Base-by-base conservation (phyloP, 1,140 invertebrate species). In the Agrypnia vestita region DNA sequence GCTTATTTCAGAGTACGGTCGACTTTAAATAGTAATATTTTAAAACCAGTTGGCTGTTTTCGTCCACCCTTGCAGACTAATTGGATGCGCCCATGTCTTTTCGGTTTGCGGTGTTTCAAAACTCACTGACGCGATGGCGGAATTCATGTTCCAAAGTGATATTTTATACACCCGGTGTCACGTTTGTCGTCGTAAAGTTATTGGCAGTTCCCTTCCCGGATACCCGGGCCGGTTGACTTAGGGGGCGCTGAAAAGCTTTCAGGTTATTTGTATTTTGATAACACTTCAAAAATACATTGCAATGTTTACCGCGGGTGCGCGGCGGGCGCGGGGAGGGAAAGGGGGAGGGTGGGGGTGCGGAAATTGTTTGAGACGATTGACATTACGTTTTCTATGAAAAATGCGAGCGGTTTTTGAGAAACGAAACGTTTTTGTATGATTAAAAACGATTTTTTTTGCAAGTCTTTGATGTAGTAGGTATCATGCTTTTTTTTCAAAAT, bases 201-300 rank as follows among this genome's bases (percentile, higher is more conserved):
- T 71, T 49, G 62, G 51, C 64, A 78, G 35, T 67, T 71, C 73
- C 56, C 47, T 61, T 15, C 44, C 15, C 6, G 13, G 72, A 56
- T 25, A 69, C 43, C 6, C 25, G 1, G 25, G 25, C 67, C 19
- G 46, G 51, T 47, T 71, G 6, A 47, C 15, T 11, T 9, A 15
- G 13, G 25, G 35, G 43, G 53, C 51, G 56, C 43, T 73, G 77
- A 79, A 79, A 79, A 69, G 53, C 55, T 79, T 79, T 62, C 59
- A 62, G 43, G 55, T 73, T 79, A 79, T 79, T 79, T 74, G 47
- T 79, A 74, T 73, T 79, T 79, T 79, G 53, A 62, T 74, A 79
- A 74, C 69, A 74, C 77, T 79, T 53, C 19, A 51, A 47, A 73
- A 71, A 62, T 74, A 74, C 61, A 67, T 55, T 53, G 49, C 61